Percentiles rank a stretch among this genome's conserved stretches.
These are phyloP conservation scores for Falco cherrug DNA, from an alignment of 2,797 vertebrate genomes.

Conservation along the genomic window DNA sequence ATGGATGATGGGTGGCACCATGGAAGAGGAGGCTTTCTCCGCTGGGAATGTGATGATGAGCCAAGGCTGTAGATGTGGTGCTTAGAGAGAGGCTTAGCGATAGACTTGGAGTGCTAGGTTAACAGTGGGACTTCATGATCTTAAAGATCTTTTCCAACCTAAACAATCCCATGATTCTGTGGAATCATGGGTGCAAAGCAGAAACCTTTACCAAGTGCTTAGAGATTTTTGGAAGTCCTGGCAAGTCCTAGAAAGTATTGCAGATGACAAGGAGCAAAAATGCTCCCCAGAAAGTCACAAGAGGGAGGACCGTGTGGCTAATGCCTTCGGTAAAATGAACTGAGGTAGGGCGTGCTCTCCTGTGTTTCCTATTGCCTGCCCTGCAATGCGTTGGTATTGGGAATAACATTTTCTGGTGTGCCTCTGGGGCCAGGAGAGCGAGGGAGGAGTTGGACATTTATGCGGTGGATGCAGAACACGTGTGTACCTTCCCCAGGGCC, in stretches of 20 bases:
- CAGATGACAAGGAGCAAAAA: not conserved
- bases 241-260: not conserved
- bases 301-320: not conserved
- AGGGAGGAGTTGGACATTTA: not conserved
- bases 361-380: not conserved
- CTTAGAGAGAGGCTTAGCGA: too few species aligned
- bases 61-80: not conserved
- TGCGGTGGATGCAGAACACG: rapidly evolving
- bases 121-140: too few species aligned
- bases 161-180: too few species aligned
- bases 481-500: not conserved
- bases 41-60: not conserved
- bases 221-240: not conserved
- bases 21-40: not conserved
- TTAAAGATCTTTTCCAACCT: too few species aligned
- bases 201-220: not conserved
- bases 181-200: not conserved
- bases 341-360: rapidly evolving
- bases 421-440: rapidly evolving
- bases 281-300: not conserved
- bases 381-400: rapidly evolving
- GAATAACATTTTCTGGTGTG: not conserved
- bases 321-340: not conserved
- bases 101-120: too few species aligned
- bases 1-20: not conserved